Evolutionary conservation across 1,140 invertebrate genomes (phyloP), one percentile per base, ranked within the genome.

Genomic region (Penaeus chinensis): DNA sequence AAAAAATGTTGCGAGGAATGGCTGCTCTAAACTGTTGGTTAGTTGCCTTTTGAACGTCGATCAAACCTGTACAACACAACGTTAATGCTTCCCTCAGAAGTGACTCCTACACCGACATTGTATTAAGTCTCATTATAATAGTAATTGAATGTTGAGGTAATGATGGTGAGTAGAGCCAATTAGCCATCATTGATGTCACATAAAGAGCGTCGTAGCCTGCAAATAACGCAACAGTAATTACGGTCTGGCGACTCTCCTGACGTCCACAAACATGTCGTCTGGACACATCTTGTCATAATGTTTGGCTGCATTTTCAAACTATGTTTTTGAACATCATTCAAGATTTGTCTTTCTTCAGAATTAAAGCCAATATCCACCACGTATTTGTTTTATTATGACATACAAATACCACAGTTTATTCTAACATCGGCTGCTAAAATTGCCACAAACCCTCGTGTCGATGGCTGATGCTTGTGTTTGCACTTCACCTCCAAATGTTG

Each of bases 141-240:
- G 80, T 87, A 87, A 87, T 87, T 87, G 85, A 87, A 82, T 82
- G 71, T 82, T 87, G 80, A 74, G 60, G 85, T 87, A 87, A 87
- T 87, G 85, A 87, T 63, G 80, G 80, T 83, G 71, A 87, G 71
- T 69, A 66, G 69, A 71, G 80, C 85, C 85, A 87, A 87, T 87
- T 87, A 87, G 85, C 85, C 80, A 76, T 82, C 85, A 87, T 87
- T 82, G 85, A 87, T 82, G 85, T 87, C 85, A 87, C 80, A 87
- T 87, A 87, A 87, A 87, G 80, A 82, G 79, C 69, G 32, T 74
- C 47, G 79, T 16, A 82, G 85, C 85, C 85, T 65, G 71, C 85
- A 87, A 87, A 87, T 63, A 87, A 32, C 80, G 32, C 60, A 20
- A 22, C 54, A 22, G 80, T 82, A 87, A 87, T 87, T 74, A 76